phyloP scores from a whole-genome alignment of 2,888 invertebrate species.

The Polyommatus icarus region DNA sequence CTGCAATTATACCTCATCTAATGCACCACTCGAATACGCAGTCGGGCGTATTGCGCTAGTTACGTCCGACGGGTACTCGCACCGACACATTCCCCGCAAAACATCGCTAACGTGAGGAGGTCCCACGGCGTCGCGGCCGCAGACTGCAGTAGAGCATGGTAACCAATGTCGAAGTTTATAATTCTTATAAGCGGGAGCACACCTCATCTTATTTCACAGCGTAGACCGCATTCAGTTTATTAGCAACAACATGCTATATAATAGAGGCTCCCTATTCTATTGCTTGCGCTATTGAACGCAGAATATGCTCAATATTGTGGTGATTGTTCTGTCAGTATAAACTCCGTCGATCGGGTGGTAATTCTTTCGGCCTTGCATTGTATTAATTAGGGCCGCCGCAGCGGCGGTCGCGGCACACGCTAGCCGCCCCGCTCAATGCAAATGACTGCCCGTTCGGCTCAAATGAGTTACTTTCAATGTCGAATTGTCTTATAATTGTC shows the following conservation, averaged over 20 bases:
- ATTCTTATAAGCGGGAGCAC: neutral
- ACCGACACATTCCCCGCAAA: neutral
- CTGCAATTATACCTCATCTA: conserved; percentile 16
- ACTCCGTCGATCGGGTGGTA: conserved; percentile 40
- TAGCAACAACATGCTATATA: too few relatives aligned
- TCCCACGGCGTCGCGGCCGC: neutral
- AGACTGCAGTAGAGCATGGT: neutral
- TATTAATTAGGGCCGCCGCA: conserved; percentile 32
- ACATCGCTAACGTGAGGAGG: neutral
- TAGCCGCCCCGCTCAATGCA: conserved; percentile 26
- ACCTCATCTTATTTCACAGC: neutral
- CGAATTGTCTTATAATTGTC: neutral
- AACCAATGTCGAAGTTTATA: neutral
- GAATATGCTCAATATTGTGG: conserved; percentile 34
- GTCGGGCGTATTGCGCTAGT: conserved; percentile 34
- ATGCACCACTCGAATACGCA: conserved; percentile 8
- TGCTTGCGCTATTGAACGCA: neutral
- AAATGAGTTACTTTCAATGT: neutral
- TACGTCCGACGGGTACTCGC: neutral
- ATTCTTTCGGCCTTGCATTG: conserved; percentile 37
- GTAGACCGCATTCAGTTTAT: too few relatives aligned
- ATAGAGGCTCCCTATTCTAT: too few relatives aligned
- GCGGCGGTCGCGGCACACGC: neutral
- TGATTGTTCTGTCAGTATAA: conserved; percentile 33
- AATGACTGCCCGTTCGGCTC: conserved; percentile 15